Evolutionary conservation across 37 sponge, comb jelly and placozoan species (phyloP).

Genomic region (Bolinopsis microptera): DNA sequence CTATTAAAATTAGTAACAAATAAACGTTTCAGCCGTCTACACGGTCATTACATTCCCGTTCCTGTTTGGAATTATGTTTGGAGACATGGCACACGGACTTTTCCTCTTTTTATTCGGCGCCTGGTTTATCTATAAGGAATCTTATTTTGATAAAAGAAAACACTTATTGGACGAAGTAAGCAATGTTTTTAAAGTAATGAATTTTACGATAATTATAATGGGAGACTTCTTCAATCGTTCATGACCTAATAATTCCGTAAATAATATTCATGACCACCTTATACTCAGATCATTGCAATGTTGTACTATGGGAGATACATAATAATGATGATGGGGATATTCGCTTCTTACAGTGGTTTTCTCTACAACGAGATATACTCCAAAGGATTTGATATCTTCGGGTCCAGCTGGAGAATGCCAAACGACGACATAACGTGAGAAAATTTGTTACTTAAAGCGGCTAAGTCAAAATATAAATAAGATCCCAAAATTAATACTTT

Average conservation of each 20-base stretch:
- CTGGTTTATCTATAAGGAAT: slow-evolving; percentile 84
- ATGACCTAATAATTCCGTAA: too few species aligned
- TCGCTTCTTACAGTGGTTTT: slow-evolving; percentile 95
- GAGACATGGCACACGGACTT: slow-evolving; percentile 93
- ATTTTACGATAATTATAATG: too few species aligned
- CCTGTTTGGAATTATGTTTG: slow-evolving; percentile 99
- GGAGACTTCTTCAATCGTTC: too few species aligned
- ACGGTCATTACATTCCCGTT: slow-evolving; percentile 96
- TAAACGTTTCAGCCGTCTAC: slow-evolving; percentile 77
- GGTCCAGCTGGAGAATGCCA: slow-evolving; percentile 77
- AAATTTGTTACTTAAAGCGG: too few species aligned
- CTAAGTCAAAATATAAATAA: too few species aligned
- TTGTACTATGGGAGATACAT: slow-evolving; percentile 96
- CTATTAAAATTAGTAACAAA: too few species aligned
- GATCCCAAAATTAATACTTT: too few species aligned
- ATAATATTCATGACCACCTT: neutral
- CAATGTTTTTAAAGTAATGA: too few species aligned
- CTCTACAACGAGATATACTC: slow-evolving; percentile 95
- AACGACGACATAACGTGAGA: neutral
- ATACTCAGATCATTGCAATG: slow-evolving; percentile 78
- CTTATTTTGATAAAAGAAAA: slow-evolving; percentile 69
- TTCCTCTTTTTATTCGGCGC: slow-evolving; percentile 86
- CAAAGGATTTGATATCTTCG: slow-evolving; percentile 92
- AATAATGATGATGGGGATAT: slow-evolving; percentile 91
- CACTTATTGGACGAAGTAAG: slow-evolving; percentile 83